These are phyloP conservation scores for Cydia splendana DNA, from an alignment of 1,140 invertebrate genomes.

Conservation along the genomic window DNA sequence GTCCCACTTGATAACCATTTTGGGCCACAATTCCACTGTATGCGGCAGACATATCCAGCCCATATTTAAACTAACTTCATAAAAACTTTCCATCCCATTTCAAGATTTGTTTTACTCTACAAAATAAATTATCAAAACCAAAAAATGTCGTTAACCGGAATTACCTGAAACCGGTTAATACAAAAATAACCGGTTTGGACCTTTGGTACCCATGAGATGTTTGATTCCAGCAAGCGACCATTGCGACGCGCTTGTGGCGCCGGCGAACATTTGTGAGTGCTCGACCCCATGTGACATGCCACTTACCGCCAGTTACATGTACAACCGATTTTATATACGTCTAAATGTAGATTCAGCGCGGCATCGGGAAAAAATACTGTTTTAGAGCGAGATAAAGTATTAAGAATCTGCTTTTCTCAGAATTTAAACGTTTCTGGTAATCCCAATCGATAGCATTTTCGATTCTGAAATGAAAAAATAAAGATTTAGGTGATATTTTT, in stretches of 20 bases:
- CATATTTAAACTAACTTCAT: too few species aligned
- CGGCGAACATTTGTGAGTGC: slow-evolving; percentile 22
- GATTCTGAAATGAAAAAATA: too few species aligned
- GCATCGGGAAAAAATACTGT: not conserved
- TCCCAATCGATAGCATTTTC: too few species aligned
- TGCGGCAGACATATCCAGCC: too few species aligned
- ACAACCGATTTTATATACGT: slow-evolving; percentile 29
- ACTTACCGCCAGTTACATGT: slow-evolving; percentile 21
- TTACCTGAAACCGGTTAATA: not conserved
- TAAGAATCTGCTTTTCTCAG: not conserved
- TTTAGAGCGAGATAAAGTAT: not conserved
- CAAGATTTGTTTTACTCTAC: too few species aligned
- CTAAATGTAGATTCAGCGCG: not conserved
- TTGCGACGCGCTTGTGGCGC: slow-evolving; percentile 24
- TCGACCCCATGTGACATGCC: slow-evolving; percentile 25
- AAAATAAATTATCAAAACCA: too few species aligned
- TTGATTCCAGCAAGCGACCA: slow-evolving; percentile 30
- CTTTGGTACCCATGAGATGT: slow-evolving; percentile 14
- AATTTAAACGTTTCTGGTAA: not conserved
- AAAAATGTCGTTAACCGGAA: too few species aligned
- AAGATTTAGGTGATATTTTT: too few species aligned
- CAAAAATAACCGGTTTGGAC: not conserved
- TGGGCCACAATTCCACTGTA: too few species aligned
- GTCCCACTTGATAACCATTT: too few species aligned
- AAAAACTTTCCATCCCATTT: too few species aligned